Evolutionary conservation across 2,113 vertebrate species (phyloP).

Genomic region (Sphyrna mokarran): DNA sequence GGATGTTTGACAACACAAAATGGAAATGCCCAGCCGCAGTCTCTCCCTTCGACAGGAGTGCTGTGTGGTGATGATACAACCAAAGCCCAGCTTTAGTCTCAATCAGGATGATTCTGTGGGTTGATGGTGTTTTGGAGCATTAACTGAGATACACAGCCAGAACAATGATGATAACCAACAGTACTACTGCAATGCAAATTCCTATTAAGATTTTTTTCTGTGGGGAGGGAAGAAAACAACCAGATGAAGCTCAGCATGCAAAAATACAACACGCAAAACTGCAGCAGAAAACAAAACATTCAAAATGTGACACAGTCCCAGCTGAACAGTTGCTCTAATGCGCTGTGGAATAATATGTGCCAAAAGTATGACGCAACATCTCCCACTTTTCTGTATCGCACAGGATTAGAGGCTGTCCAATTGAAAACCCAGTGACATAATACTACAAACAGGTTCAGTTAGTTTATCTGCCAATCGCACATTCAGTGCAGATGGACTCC

Average conservation of each 20-base stretch:
- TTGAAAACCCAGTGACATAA: background rate
- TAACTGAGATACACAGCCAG: slow-evolving; percentile 29
- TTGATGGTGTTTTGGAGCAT: slow-evolving; percentile 13
- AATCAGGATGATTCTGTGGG: slow-evolving; percentile 23
- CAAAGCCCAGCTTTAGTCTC: slow-evolving; percentile 25
- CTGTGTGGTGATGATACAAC: background rate
- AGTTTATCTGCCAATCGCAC: background rate
- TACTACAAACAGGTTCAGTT: background rate
- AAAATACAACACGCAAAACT: background rate
- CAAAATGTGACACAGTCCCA: background rate
- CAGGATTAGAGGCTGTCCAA: background rate
- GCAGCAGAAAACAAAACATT: slow-evolving; percentile 19
- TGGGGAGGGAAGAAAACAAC: slow-evolving; percentile 32
- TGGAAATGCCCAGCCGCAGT: background rate
- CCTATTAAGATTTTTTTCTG: slow-evolving; percentile 31
- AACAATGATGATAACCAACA: slow-evolving; percentile 32
- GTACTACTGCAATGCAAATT: slow-evolving; percentile 27
- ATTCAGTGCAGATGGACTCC: background rate
- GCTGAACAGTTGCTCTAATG: background rate
- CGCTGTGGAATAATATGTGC: background rate
- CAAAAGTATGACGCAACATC: too few species aligned
- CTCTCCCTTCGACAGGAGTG: background rate
- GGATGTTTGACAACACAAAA: slow-evolving; percentile 23
- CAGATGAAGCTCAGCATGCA: slow-evolving; percentile 5
- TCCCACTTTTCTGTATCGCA: background rate